Evolutionary conservation across 2,797 vertebrate species (phyloP).

Genomic region (Coranthus polyacanthus): DNA sequence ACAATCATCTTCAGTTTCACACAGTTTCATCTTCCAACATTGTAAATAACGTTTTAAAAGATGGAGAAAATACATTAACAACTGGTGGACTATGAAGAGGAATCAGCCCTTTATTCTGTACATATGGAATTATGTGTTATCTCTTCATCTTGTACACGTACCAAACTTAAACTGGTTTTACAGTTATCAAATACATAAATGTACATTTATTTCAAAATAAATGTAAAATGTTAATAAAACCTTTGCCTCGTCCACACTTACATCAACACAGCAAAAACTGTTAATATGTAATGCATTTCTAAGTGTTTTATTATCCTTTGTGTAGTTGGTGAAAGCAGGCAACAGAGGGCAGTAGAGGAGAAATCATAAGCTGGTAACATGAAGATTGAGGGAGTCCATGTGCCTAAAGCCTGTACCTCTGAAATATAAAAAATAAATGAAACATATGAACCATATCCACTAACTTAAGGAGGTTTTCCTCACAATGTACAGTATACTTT

Average conservation of each 20-base stretch:
- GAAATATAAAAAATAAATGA: too few relatives aligned
- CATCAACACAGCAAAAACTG: not conserved
- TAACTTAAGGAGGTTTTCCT: too few relatives aligned
- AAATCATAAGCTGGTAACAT: conserved; percentile 2
- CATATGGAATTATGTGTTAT: not conserved
- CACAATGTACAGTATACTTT: too few relatives aligned
- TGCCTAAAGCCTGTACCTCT: too few relatives aligned
- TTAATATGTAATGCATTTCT: not conserved
- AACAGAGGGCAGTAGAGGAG: conserved; percentile 66
- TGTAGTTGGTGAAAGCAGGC: conserved; percentile 36
- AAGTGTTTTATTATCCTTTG: too few relatives aligned
- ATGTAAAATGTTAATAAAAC: too few relatives aligned
- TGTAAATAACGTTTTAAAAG: not conserved
- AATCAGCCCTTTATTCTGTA: not conserved
- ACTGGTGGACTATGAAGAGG: not conserved
- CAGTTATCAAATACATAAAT: too few relatives aligned
- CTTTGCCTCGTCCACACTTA: not conserved
- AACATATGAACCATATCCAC: too few relatives aligned
- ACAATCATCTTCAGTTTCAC: not conserved
- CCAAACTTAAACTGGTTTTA: not conserved
- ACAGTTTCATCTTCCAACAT: conserved; percentile 1
- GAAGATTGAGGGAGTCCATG: too few relatives aligned
- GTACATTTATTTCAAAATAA: too few relatives aligned
- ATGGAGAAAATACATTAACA: too few relatives aligned
- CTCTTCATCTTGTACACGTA: not conserved